Evolutionary conservation across 2,113 vertebrate genomes (phyloP).

Genomic region (Embiotoca jacksoni): DNA sequence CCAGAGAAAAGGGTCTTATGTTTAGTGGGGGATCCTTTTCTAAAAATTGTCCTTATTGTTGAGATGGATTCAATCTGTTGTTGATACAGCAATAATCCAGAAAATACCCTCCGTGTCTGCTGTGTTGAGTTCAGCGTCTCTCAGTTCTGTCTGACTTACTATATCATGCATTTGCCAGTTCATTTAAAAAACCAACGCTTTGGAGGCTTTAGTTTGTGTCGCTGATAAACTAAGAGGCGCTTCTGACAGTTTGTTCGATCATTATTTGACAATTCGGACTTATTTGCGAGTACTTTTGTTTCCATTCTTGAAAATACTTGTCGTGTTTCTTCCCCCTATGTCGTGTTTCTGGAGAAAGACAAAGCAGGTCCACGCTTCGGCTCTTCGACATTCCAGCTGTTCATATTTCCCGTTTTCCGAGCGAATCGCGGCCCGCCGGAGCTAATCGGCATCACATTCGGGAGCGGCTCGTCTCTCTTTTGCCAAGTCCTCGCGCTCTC

Average conservation of each 20-base stretch:
- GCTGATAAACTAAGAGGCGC: too few species aligned
- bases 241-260: too few species aligned
- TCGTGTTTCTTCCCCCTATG: not conserved
- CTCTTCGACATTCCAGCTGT: conserved; percentile 31
- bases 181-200: too few species aligned
- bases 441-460: conserved; percentile 19
- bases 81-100: not conserved
- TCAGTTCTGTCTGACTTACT: too few species aligned
- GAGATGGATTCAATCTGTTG: conserved; percentile 14
- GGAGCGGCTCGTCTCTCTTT: not conserved
- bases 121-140: too few species aligned
- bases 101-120: too few species aligned
- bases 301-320: not conserved
- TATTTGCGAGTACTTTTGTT: too few species aligned
- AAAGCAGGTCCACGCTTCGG: conserved; percentile 1
- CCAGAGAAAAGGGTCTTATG: not conserved
- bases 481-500: not conserved
- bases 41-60: not conserved
- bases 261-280: too few species aligned
- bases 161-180: too few species aligned
- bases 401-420: conserved; percentile 35
- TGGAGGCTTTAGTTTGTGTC: too few species aligned
- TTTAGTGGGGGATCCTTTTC: not conserved
- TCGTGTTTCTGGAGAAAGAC: too few species aligned
- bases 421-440: conserved; percentile 10